Evolutionary conservation across 2,113 vertebrate species (phyloP), one percentile per base, ranked within the genome.

Genomic region (Carlito syrichta): DNA sequence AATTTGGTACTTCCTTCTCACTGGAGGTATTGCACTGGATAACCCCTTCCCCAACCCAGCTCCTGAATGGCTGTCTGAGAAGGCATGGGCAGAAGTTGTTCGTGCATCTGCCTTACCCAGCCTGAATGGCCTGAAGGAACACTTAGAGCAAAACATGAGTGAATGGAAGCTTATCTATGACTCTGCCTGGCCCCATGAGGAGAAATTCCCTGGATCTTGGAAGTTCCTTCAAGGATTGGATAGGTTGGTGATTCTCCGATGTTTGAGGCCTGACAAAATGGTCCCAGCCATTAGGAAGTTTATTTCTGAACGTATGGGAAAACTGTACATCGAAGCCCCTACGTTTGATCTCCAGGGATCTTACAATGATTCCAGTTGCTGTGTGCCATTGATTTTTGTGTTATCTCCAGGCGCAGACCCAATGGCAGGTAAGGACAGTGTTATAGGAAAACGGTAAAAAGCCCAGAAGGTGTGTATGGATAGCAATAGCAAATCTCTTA

Each of bases 391-490:
- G 96, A 99, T 99, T 97, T 99, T 99, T 38, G 96, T 99, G 62
- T 97, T 99, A 60, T 99, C 99, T 22, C 99, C 99, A 5, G 99
- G 99, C 43, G 99, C 99, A 82, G 99, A 99, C 97, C 99, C 99
- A 66, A 99, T 99, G 97, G 99, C 99, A 98, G 99, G 99, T 99
- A 97, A 99, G 83, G 73, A 27, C n/a, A 68, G 56, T 25, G 16
- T 48, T 38, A 23, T 54, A 25, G 27, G 13, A 85, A 32, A 81
- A 85, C 56, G 3, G 8, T 8, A 23, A 45, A 79, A 66, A 56
- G 10, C 25, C n/a, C 60, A 69, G 56, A 62, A 17, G 25, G 23
- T 12, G 6, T 25, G 73, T 11, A 60, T 38, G 7, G 14, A 22
- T 84, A 76, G 32, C 66, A 86, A 17, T 5, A 35, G 50, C 16